Percentiles rank a stretch among this genome's conserved stretches.
These are phyloP conservation scores for Lepilemur septentrionalis DNA, from an alignment of 2,797 vertebrate genomes.

Conservation along the genomic window DNA sequence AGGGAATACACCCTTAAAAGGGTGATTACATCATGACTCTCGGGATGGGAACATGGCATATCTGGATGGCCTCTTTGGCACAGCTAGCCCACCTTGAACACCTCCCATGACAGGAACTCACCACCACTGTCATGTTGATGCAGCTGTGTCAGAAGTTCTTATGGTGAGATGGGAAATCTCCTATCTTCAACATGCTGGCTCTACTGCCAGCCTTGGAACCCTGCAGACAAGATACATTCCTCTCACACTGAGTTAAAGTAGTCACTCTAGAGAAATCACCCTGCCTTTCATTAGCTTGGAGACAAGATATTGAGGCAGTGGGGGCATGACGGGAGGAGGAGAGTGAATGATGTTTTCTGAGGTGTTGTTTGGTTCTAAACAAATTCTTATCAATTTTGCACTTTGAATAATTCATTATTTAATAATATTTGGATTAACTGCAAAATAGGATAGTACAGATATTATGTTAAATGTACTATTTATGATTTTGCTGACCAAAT, in stretches of 20 bases:
- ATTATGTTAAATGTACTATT: constrained; percentile 3
- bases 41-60: not conserved
- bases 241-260: not conserved
- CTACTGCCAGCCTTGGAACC: not conserved
- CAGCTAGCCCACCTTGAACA: not conserved
- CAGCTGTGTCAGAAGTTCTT: not conserved
- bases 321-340: not conserved
- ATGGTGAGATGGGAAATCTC: not conserved
- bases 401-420: constrained; percentile 18
- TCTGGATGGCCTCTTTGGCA: not conserved
- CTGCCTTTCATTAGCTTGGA: not conserved
- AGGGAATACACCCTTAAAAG: not conserved
- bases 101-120: not conserved
- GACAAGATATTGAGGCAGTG: too few relatives aligned
- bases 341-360: not conserved
- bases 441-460: not conserved
- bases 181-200: not conserved
- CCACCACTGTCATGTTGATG: not conserved
- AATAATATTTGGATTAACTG: not conserved
- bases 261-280: not conserved
- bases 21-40: not conserved
- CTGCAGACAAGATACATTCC: not conserved
- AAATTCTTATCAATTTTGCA: constrained; percentile 18
- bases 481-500: constrained; percentile 19
- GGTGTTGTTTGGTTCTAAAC: not conserved